These are phyloP conservation scores for Diuraphis noxia DNA, from an alignment of 1,140 invertebrate genomes.

Conservation along the genomic window DNA sequence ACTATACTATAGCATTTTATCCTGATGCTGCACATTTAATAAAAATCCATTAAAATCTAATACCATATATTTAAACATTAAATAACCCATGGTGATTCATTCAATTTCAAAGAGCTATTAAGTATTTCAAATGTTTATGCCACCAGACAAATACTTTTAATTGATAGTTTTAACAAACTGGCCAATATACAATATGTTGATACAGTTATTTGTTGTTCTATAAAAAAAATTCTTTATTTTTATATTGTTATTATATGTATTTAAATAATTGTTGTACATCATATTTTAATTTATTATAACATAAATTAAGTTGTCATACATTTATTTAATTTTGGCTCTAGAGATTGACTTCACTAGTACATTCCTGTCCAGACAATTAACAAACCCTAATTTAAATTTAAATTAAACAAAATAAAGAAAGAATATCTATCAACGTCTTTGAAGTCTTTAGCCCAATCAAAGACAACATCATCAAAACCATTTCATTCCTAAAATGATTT, in stretches of 20 bases:
- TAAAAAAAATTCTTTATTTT: neutral
- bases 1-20: no score
- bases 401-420: neutral
- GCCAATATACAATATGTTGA: neutral
- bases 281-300: neutral
- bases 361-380: neutral
- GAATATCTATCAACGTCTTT: no score
- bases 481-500: no score
- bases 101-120: neutral
- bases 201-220: neutral
- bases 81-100: neutral
- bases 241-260: neutral
- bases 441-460: no score
- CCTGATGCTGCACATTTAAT: neutral
- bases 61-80: neutral
- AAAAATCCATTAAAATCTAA: neutral
- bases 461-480: no score
- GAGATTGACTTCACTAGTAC: neutral
- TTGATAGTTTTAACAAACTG: neutral
- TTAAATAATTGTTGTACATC: neutral
- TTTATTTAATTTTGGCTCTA: neutral
- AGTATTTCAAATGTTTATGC: neutral
- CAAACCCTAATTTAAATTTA: neutral
- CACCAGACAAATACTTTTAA: neutral
- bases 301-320: neutral